Base-by-base conservation (phyloP, 2,113 vertebrate species). In the Atrichornis clamosus region DNA sequence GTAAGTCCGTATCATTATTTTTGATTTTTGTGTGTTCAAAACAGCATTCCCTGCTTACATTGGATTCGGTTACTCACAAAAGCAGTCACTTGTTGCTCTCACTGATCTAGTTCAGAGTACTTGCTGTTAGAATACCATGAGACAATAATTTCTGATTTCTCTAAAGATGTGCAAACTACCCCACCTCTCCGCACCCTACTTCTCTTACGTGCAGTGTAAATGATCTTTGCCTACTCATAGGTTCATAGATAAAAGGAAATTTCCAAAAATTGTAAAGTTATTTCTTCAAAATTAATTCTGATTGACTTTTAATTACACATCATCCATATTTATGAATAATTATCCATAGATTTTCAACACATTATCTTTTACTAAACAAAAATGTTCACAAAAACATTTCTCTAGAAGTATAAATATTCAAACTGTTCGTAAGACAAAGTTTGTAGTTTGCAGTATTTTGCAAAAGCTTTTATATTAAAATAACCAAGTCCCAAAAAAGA, bases 41-140 rank as follows among this genome's bases (percentile, higher is more conserved):
- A 0, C 4, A 49, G 2, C 1, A 2, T 8, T 56, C 1, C 23
- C 13, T 39, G 8, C 23, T 62, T 65, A 20, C 16, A 8, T 12
- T 46, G 75, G 7, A 9, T 42, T 3, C 39, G 9, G 1, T 65
- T 87, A 83, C 20, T 72, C 41, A 49, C 21, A 84, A 64, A 41
- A 64, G 6, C 37, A 19, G 5, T 65, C 46, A 13, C 23, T 27
- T 68, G 15, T 30, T 4, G 1, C 20, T 88, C 18, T 69, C 10
- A n/a, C 8, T 44, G 11, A 32, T 49, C 4, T 68, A 13, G 5
- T 52, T 77, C 30, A 72, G 28, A 53, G 4, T 50, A 14, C 3
- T 50, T 27, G 1, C 1, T 26, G 53, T 47, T 30, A 56, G 13
- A 70, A 35, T 15, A 42, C 1, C 7, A 50, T 63, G 6, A 6